phyloP scores from a whole-genome alignment of 2,113 vertebrate species.

The Accipiter cooperii region DNA sequence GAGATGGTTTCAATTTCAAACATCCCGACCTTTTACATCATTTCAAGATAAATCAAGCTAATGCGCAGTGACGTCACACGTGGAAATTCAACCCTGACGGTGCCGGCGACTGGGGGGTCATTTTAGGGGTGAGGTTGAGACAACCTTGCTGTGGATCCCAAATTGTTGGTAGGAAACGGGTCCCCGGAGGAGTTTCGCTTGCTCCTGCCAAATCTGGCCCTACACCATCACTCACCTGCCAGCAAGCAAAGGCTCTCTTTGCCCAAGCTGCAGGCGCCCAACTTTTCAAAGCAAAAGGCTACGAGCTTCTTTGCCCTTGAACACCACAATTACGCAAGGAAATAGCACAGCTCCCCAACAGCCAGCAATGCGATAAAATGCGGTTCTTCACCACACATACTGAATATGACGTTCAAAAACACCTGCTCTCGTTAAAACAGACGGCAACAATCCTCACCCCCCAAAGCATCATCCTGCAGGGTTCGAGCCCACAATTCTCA shows the following conservation, averaged over 20 bases:
- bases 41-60: background rate
- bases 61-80: background rate
- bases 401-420: background rate
- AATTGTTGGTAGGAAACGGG: rapidly evolving
- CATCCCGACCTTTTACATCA: constrained; percentile 26
- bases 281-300: background rate
- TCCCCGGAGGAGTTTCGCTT: background rate
- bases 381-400: background rate
- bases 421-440: background rate
- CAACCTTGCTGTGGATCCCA: background rate
- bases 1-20: constrained; percentile 33
- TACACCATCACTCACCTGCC: rapidly evolving
- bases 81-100: background rate
- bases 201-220: background rate
- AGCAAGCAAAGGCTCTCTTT: background rate
- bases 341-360: background rate
- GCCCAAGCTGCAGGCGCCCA: background rate
- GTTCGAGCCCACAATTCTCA: background rate
- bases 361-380: background rate
- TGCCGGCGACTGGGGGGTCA: background rate
- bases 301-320: background rate
- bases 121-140: background rate
- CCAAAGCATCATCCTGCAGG: background rate
- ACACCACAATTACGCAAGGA: background rate
- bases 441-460: background rate